Evolutionary conservation across 2,797 vertebrate species (phyloP), one percentile per base, ranked within the genome.

Genomic region (Hylomyscus alleni): DNA sequence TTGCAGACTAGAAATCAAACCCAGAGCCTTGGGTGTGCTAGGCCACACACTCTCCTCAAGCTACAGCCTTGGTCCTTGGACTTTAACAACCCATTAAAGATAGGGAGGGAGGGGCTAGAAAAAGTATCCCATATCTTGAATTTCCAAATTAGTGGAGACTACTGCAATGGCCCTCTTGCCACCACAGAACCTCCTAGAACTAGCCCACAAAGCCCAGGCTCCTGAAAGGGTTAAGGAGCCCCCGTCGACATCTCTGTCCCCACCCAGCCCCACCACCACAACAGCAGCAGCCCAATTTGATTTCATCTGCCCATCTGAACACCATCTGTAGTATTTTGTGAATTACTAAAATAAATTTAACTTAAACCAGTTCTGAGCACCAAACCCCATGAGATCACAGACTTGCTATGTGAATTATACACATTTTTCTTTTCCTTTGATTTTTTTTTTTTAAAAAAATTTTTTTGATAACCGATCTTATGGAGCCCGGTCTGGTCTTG

Each of bases 301-400:
- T 85, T 87, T 80, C 67, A 75, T 82, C 93, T 91, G 24, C 26
- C 67, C 62, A 67, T 67, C n/a, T 91, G 75, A 93, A 76, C 40
- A 72, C 40, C 31, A 84, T n/a, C 78, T 60, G 58, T 50, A 60
- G 24, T 72, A 89, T 60, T 94, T 58, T 67, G 40, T 60, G 60
- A 85, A 78, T 54, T 94, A 60, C 44, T 22, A 17, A 96, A 93
- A 90, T 69, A 94, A 95, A 90, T 34, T 88, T 87, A 95, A 78
- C 37, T 84, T 81, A 50, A 94, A 52, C 83, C 76, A 81, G 44
- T 52, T 93, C 24, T 34, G 73, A 86, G 40, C 50, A 87, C 81
- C 40, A 56, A 69, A 62, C 73, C 20, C 31, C 54, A 50, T 54
- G 67, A 92, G 69, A 77, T 47, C 88, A 40, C 31, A 93, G 89